A percentile compares a stretch with the other conserved stretches of the same genome.
Evolutionary conservation across 2,113 vertebrate species (phyloP).

Genomic region (Eulacestoma nigropectus): DNA sequence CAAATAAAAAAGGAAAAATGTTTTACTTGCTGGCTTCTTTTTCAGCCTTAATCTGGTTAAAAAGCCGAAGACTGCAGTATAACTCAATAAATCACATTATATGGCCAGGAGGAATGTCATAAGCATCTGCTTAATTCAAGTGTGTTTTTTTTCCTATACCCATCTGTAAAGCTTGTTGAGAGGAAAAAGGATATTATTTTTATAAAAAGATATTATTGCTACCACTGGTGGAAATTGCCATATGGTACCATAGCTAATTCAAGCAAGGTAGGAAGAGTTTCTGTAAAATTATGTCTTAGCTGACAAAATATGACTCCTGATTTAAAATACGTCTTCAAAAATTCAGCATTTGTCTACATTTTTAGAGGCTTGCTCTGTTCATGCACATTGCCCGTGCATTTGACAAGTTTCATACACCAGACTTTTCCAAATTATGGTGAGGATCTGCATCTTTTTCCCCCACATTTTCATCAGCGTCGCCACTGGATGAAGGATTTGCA

Average conservation of each 20-base stretch:
- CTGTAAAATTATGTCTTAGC: not conserved
- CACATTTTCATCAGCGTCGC: not conserved
- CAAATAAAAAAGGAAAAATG: conserved; percentile 7
- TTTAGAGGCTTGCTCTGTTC: not conserved
- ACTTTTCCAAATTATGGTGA: fast-evolving
- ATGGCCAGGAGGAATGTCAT: conserved; percentile 30
- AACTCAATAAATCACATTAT: conserved; percentile 49
- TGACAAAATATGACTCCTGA: not conserved
- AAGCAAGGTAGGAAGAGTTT: not conserved
- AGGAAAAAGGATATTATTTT: not conserved
- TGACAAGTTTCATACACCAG: not conserved
- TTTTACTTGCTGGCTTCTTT: conserved; percentile 9
- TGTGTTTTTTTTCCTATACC: not conserved
- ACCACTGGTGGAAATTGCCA: not conserved
- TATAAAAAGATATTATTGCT: not conserved
- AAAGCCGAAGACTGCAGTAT: conserved; percentile 36
- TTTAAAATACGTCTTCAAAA: not conserved
- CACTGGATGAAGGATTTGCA: not conserved
- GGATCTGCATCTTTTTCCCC: not conserved
- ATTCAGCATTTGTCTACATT: not conserved
- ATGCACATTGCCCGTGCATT: fast-evolving
- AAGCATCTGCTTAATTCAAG: conserved; percentile 47
- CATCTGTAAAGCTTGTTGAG: not conserved
- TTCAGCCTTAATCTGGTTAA: conserved; percentile 55
- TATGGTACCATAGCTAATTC: not conserved